These are phyloP conservation scores for Eidolon dupreanum DNA, from an alignment of 2,797 vertebrate species.

Conservation along the genomic window DNA sequence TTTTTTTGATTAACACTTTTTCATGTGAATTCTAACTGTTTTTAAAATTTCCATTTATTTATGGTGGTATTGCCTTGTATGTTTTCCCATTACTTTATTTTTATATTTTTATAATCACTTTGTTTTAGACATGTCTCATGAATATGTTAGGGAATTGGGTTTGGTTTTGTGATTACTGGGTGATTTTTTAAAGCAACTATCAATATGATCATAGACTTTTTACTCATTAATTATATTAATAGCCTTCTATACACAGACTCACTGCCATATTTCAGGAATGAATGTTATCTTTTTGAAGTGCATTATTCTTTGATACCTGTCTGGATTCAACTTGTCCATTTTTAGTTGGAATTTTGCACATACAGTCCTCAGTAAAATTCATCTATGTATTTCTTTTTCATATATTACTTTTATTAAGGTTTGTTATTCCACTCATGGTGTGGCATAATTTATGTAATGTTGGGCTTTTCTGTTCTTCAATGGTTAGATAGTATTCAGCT, in stretches of 20 bases:
- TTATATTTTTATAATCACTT: background rate
- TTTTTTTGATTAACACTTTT: background rate
- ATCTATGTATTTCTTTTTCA: background rate
- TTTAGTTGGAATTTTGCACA: background rate
- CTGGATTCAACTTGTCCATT: background rate
- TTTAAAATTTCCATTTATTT: background rate
- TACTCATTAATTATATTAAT: background rate
- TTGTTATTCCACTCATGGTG: background rate
- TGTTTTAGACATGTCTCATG: background rate
- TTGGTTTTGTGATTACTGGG: background rate
- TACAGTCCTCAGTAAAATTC: background rate
- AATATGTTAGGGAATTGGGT: background rate
- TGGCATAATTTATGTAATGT: background rate
- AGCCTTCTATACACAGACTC: background rate
- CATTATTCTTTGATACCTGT: background rate
- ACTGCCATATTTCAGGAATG: background rate
- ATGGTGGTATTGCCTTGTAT: background rate
- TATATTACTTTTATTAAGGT: background rate
- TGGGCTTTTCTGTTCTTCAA: background rate
- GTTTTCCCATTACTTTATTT: background rate
- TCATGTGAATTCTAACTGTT: background rate
- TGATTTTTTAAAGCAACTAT: background rate
- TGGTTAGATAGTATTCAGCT: background rate
- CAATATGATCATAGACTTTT: background rate
- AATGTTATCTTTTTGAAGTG: background rate